Conservation (phyloP, 2,797 vertebrate species). For the Chelon labrosus region DNA sequence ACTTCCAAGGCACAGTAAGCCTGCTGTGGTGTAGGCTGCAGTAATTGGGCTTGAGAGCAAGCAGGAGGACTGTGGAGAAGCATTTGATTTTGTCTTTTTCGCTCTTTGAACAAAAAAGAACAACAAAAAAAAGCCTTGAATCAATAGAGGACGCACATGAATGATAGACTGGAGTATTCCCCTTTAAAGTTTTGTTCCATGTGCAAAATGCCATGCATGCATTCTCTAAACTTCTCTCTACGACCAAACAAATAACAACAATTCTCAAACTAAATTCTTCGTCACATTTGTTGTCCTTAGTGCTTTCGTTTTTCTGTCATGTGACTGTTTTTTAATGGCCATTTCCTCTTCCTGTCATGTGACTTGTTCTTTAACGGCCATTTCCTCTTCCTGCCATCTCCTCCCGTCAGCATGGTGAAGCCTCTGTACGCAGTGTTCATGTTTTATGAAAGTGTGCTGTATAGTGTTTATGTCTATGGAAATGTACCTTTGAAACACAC, state of each 20-base stretch:
- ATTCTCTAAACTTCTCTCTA: constrained; percentile 89
- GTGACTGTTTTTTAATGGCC: constrained; percentile 84
- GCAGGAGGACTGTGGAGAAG: constrained; percentile 72
- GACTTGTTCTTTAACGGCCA: constrained; percentile 86
- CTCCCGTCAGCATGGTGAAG: constrained; percentile 90
- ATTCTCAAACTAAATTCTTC: constrained; percentile 85
- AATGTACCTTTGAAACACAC: constrained; percentile 65
- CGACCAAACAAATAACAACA: constrained; percentile 85
- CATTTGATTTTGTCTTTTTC: constrained; percentile 66
- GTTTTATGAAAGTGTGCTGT: constrained; percentile 85
- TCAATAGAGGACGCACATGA: constrained; percentile 81
- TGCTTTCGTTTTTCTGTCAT: constrained; percentile 88
- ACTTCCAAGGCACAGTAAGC: constrained; percentile 69
- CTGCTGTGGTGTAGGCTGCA: constrained; percentile 67
- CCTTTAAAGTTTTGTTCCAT: constrained; percentile 95
- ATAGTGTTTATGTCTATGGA: constrained; percentile 87
- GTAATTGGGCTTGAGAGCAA: constrained; percentile 69
- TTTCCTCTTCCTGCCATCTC: constrained; percentile 87
- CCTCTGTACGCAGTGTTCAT: constrained; percentile 89
- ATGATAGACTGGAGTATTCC: constrained; percentile 88
- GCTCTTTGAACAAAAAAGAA: constrained; percentile 67
- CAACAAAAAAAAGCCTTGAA: constrained; percentile 75
- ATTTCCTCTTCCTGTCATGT: constrained; percentile 85
- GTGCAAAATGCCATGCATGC: constrained; percentile 95
- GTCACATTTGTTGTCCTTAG: constrained; percentile 91